Evolutionary conservation across 2,888 invertebrate species (phyloP).

Genomic region (Lottia scabra): DNA sequence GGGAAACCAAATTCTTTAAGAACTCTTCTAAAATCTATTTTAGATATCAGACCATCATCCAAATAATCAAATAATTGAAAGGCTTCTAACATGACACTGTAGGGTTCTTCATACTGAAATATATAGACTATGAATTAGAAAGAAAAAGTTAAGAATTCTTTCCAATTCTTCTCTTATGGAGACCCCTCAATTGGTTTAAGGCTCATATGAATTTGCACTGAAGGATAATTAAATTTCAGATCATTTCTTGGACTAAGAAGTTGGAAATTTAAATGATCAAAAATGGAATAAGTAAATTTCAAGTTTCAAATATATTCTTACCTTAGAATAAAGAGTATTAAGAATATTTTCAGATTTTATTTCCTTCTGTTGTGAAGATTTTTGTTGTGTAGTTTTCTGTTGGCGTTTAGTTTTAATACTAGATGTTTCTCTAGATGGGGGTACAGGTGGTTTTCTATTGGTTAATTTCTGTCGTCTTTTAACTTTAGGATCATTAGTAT

Average conservation of each 20-base stretch:
- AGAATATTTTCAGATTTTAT: background rate
- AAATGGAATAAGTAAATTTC: no score
- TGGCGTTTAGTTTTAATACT: background rate
- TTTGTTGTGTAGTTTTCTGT: slow-evolving; percentile 1
- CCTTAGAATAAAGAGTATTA: background rate
- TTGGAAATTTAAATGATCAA: no score
- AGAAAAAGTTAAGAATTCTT: no score
- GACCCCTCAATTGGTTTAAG: no score
- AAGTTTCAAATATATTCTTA: background rate
- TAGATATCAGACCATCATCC: slow-evolving; percentile 51
- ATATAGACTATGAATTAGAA: no score
- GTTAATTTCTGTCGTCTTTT: background rate
- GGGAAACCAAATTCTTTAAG: slow-evolving; percentile 57
- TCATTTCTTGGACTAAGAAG: no score
- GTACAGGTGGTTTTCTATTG: background rate
- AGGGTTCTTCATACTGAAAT: slow-evolving; percentile 58
- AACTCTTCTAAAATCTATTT: slow-evolving; percentile 57
- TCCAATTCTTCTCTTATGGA: no score
- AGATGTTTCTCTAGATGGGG: background rate
- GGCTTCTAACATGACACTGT: slow-evolving; percentile 50
- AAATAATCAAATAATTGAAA: slow-evolving; percentile 58
- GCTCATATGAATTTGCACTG: no score
- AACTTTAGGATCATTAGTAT: background rate
- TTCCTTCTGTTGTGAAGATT: background rate
- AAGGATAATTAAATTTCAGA: no score